Conservation (phyloP, 2,113 vertebrate species). For the Anoura caudifer region DNA sequence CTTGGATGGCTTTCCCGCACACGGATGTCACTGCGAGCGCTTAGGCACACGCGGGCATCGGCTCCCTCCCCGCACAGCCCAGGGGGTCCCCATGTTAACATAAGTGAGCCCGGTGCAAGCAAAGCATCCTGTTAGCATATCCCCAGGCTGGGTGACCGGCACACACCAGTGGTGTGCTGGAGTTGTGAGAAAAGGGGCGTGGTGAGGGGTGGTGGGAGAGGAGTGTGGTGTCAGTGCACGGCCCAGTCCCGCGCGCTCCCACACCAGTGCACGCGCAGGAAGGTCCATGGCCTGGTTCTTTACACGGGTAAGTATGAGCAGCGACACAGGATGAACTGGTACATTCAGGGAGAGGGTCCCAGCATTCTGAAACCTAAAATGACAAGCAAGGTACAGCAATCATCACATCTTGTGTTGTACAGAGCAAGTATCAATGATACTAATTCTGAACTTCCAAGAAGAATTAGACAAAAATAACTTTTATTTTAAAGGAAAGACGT, state of each 20-base stretch:
- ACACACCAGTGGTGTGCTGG: fast-evolving
- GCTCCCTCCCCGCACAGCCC: not conserved
- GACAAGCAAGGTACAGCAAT: fast-evolving
- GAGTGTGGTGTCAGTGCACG: fast-evolving
- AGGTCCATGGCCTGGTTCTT: not conserved
- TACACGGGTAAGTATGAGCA: fast-evolving
- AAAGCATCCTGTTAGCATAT: fast-evolving
- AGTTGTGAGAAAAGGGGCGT: not conserved
- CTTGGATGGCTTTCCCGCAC: not conserved
- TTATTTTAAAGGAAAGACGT: not conserved
- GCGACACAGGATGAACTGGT: fast-evolving
- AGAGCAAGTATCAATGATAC: not conserved
- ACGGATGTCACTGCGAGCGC: fast-evolving
- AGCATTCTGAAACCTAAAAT: fast-evolving
- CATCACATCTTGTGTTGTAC: not conserved
- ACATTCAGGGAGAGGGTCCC: fast-evolving
- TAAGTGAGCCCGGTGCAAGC: not conserved
- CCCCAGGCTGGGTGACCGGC: fast-evolving
- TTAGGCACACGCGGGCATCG: fast-evolving
- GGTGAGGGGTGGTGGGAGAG: not conserved
- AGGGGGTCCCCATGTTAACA: fast-evolving
- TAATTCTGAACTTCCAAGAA: not conserved
- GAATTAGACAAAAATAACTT: not conserved
- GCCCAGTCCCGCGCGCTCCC: fast-evolving
- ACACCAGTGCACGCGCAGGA: fast-evolving